Conservation (phyloP, 2,113 vertebrate genomes). For the Pterocles orientalis region DNA sequence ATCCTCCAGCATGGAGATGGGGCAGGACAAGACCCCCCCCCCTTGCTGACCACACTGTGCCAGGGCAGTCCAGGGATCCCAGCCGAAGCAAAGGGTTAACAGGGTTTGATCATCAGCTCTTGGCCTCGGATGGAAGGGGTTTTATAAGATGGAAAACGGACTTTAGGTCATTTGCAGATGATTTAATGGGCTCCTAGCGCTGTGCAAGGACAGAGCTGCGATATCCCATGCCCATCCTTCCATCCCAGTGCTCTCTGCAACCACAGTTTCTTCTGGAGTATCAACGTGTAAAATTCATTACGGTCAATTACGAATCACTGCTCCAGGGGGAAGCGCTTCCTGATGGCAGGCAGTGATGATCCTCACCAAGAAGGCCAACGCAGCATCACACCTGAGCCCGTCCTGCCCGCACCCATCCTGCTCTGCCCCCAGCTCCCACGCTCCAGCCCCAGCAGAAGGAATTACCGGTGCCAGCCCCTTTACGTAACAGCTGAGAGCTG, state of each 20-base stretch:
- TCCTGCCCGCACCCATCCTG: not conserved
- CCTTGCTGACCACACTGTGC: not conserved
- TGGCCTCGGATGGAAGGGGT: not conserved
- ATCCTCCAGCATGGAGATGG: not conserved
- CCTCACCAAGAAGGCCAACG: fast-evolving
- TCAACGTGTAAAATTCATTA: not conserved
- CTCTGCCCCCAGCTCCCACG: not conserved
- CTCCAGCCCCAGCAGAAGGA: too few relatives aligned
- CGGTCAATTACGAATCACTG: fast-evolving
- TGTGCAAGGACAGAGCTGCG: not conserved
- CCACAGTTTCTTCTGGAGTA: not conserved
- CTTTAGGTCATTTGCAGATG: not conserved
- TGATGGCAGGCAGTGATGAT: fast-evolving
- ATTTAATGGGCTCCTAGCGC: not conserved
- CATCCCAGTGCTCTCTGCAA: not conserved
- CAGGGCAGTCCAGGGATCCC: not conserved
- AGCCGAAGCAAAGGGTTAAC: not conserved
- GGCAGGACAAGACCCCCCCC: not conserved
- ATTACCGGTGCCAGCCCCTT: not conserved
- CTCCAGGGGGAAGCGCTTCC: not conserved
- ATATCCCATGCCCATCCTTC: not conserved
- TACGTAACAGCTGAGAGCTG: not conserved
- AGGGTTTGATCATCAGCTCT: not conserved
- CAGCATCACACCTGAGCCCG: not conserved
- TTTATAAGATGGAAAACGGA: not conserved